These are phyloP conservation scores for Lottia gigantea DNA, from an alignment of 2,888 invertebrate genomes.

Conservation along the genomic window DNA sequence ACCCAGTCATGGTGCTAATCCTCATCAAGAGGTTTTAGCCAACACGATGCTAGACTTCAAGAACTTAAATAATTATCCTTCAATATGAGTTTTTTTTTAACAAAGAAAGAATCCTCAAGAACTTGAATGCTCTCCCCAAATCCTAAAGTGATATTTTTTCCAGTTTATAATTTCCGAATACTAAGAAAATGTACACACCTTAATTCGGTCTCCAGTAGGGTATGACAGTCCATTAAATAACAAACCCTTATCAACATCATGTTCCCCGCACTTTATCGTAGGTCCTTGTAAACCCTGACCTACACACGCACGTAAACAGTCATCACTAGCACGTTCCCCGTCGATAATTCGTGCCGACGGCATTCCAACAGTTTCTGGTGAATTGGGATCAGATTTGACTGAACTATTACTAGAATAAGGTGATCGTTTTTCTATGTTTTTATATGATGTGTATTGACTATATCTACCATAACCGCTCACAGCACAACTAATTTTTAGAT, in stretches of 20 bases:
- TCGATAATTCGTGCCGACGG: conserved; percentile 38
- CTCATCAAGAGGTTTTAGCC: no score
- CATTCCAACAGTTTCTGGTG: conserved; percentile 44
- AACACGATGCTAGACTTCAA: no score
- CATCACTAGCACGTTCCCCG: conserved; percentile 24
- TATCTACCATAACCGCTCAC: conserved; percentile 63
- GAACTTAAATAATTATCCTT: no score
- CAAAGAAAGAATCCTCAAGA: no score
- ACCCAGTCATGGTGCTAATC: no score
- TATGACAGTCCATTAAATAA: conserved; percentile 23
- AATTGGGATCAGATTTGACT: conserved; percentile 37
- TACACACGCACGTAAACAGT: conserved; percentile 24
- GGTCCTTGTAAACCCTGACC: conserved; percentile 22
- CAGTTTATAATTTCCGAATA: no score
- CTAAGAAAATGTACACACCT: conserved; percentile 23
- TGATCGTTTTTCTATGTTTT: conserved; percentile 54
- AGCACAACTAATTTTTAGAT: conserved; percentile 61
- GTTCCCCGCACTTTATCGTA: conserved; percentile 10
- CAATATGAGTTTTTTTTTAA: no score
- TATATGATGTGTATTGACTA: conserved; percentile 52
- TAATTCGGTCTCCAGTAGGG: conserved; percentile 34
- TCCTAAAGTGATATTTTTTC: no score
- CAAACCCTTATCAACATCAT: conserved; percentile 24
- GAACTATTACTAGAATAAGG: conserved; percentile 57
- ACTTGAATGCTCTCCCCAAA: no score